Evolutionary conservation across 2,797 vertebrate species (phyloP).

Genomic region (Triplophysa yarkandensis): DNA sequence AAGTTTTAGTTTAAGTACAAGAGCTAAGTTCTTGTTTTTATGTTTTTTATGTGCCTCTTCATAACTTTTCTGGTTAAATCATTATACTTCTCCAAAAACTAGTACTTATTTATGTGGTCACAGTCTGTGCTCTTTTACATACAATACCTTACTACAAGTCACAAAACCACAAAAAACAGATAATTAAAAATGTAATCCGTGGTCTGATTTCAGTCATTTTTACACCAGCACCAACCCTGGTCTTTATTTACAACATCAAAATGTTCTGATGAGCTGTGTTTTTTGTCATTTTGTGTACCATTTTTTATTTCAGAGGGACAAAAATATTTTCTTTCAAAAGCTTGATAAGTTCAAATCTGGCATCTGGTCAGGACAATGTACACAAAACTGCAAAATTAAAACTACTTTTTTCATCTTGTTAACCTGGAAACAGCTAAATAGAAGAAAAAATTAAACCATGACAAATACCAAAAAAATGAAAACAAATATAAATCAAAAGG

Average conservation of each 20-base stretch:
- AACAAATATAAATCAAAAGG: no score
- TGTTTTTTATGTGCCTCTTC: background rate
- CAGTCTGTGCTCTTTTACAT: background rate
- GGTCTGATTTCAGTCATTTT: background rate
- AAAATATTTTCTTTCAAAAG: background rate
- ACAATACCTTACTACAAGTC: background rate
- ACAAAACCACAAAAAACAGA: background rate
- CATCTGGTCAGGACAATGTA: background rate
- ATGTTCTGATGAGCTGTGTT: background rate
- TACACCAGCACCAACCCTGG: background rate
- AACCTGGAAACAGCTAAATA: no score
- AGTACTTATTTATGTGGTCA: no score
- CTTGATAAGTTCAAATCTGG: background rate
- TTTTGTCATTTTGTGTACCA: background rate
- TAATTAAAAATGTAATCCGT: background rate
- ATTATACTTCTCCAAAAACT: background rate
- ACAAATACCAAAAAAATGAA: no score
- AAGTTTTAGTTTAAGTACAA: slow-evolving; percentile 2
- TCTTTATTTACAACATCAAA: background rate
- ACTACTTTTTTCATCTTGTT: no score
- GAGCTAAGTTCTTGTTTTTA: slow-evolving; percentile 4
- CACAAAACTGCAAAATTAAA: background rate
- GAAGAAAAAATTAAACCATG: no score
- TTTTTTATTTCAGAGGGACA: background rate
- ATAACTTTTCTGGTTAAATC: background rate